phyloP scores from a whole-genome alignment of 2,888 invertebrate species.

The Hirtodrosophila histrioides region DNA sequence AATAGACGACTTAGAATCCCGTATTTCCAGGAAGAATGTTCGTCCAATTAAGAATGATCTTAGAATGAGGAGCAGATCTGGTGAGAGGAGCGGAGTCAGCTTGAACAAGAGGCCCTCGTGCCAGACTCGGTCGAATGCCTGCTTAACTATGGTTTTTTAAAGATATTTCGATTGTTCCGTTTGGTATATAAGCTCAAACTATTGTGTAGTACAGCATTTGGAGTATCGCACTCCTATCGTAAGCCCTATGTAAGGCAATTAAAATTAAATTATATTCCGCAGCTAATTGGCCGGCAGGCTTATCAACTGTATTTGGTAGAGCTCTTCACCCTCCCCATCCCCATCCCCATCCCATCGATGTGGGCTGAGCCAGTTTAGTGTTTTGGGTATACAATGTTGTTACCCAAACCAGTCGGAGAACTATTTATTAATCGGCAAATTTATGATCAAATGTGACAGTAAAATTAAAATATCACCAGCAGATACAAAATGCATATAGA shows the following conservation, averaged over 20 bases:
- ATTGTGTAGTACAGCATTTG: neutral
- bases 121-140: too few relatives aligned
- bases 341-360: too few relatives aligned
- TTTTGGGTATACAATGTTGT: slow-evolving; percentile 4
- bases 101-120: too few relatives aligned
- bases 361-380: slow-evolving; percentile 1
- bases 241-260: slow-evolving; percentile 20
- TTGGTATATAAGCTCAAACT: too few relatives aligned
- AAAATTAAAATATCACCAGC: slow-evolving; percentile 81
- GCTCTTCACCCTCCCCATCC: neutral
- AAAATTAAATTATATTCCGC: slow-evolving; percentile 39
- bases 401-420: slow-evolving; percentile 27
- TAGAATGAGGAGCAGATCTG: too few relatives aligned
- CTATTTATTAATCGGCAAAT: slow-evolving; percentile 77
- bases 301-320: slow-evolving; percentile 3
- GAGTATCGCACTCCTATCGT: neutral
- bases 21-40: too few relatives aligned
- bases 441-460: slow-evolving; percentile 83
- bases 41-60: too few relatives aligned
- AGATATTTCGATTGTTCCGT: too few relatives aligned
- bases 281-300: slow-evolving; percentile 30
- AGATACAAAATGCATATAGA: slow-evolving; percentile 56
- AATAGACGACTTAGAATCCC: too few relatives aligned
- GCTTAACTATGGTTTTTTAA: too few relatives aligned
- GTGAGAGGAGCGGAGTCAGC: too few relatives aligned